Base-by-base conservation (phyloP, 2,113 vertebrate species). In the Halcyon senegalensis region DNA sequence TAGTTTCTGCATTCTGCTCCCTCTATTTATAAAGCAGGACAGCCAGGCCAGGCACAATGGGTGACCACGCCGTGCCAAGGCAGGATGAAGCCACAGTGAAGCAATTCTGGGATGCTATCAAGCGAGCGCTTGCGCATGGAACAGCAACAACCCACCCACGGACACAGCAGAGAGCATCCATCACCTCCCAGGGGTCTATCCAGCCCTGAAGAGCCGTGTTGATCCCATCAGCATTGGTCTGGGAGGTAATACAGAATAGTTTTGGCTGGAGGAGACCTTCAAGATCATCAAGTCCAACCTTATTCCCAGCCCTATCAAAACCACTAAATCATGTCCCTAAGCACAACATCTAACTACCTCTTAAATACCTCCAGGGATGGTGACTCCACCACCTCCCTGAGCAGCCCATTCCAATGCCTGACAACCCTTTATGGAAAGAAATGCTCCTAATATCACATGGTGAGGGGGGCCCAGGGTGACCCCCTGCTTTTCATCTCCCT, bases 21-120 rank as follows among this genome's bases (percentile, higher is more conserved):
- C 89, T 95, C 90, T 97, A 70, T 97, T 96, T 97, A 95, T 94
- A 96, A 95, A 96, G 83, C 76, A 86, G 87, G 76, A 70, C 74
- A 51, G 92, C 70, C 95, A 82, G 53, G 75, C 82, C 53, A 76
- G 55, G 84, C 93, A 86, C 7, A 17, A 78, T 23, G n/a, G 53
- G 58, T 51, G 83, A 73, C 51, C 13, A 16, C 2, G 0, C 3
- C 0, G 14, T 97, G 96, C 94, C 94, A 96, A 86, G 53, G 72
- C 21, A 33, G 93, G 97, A 96, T 97, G 92, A 94, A 82, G 46
- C 85, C 73, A 78, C 74, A 89, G 53, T 43, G 94, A 87, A 89
- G 72, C 78, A 46, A 89, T 76, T 90, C 88, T 70, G 62, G 69
- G 80, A 35, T 28, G 4, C 82, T 85, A 70, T 93, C 90, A 96